phyloP scores from a whole-genome alignment of 2,113 vertebrate genomes.

The Choloepus hoffmanni region DNA sequence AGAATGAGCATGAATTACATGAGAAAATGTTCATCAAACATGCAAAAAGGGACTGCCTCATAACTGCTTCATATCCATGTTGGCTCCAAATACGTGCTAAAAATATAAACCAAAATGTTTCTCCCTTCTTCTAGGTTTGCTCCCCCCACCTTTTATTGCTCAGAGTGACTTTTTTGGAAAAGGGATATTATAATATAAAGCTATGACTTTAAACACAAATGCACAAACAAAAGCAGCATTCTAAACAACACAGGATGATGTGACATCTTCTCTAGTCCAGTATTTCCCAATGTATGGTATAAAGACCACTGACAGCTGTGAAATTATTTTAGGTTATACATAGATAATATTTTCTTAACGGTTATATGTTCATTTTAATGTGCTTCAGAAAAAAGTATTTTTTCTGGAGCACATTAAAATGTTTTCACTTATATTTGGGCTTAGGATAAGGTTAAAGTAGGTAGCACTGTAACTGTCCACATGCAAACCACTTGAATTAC shows the following conservation, averaged over 20 bases:
- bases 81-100: slow-evolving; percentile 32
- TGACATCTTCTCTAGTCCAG: neutral
- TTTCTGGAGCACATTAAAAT: neutral
- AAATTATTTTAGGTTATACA: neutral
- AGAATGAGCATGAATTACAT: neutral
- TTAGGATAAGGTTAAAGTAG: neutral
- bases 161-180: neutral
- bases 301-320: neutral
- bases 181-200: neutral
- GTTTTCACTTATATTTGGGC: neutral
- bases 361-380: slow-evolving; percentile 41
- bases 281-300: slow-evolving; percentile 11
- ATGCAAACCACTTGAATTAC: neutral
- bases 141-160: neutral
- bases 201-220: slow-evolving; percentile 38
- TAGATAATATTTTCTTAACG: neutral
- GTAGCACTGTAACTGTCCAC: neutral
- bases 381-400: neutral
- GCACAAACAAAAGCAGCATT: neutral
- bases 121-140: neutral
- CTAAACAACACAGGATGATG: neutral
- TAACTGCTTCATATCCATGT: neutral
- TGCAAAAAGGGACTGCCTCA: neutral
- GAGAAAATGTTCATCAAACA: slow-evolving; percentile 32
- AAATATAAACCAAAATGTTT: slow-evolving; percentile 1